Base-by-base conservation (phyloP, 1,140 invertebrate genomes). In the Goniozus legneri region DNA sequence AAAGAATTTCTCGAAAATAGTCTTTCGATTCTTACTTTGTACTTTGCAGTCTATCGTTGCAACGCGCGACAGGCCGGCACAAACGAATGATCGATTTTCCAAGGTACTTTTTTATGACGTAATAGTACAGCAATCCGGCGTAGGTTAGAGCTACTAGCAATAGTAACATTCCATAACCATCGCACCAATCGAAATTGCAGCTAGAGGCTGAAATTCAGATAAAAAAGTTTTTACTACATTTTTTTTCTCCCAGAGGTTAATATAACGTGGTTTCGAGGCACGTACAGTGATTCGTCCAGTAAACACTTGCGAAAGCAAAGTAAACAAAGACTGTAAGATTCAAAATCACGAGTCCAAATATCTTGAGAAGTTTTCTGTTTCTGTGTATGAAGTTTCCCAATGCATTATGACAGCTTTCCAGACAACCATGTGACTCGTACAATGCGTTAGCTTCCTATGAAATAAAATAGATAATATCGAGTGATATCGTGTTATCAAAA, bases 81-180 rank as follows among this genome's bases (percentile, higher is more conserved):
- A 43, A 45, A 24, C 0, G 19, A 12, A 21, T 45, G 15, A 84
- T 65, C 30, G 52, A 60, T n/a, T 61, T 57, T 0, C 79, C 79
- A 15, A 83, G 65, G 43, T 70, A 81, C 19, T 74, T 79, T 64
- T 86, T 86, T 20, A 88, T 64, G 3, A 88, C 52, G 13, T 77
- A 54, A 51, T 80, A 84, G 63, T 91, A 90, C 15, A 88, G 62
- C 10, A 88, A 36, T 13, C 77, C 75, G 45, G 81, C 72, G 54
- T 88, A 86, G 15, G 79, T 65, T 20, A 89, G 74, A 15, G 67
- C 59, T 1, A 85, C 71, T 0, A 92, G 56, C 8, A 91, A 77
- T 8, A 90, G 65, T 1, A 92, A 69, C 62, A 89, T 80, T 34
- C 87, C 87, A 56, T 88, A 84, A 1, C 89, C 89, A 41, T 81